phyloP scores from a whole-genome alignment of 2,113 vertebrate species.

The Saccopteryx bilineata region DNA sequence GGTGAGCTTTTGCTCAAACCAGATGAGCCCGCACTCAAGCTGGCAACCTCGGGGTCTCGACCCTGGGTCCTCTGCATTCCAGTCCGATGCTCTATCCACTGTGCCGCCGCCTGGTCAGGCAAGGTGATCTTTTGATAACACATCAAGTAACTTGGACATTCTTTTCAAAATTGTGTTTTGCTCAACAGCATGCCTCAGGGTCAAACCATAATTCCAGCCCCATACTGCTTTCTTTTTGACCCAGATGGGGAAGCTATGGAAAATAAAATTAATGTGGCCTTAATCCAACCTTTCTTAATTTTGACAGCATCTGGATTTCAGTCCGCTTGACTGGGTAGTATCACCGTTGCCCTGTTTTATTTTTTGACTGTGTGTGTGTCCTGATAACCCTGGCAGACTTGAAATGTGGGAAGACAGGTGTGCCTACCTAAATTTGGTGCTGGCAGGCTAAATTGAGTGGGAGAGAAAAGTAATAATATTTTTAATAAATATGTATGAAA shows the following conservation, averaged over 20 bases:
- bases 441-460: not conserved
- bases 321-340: conserved; percentile 15
- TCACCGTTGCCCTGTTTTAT: not conserved
- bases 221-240: not conserved
- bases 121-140: not conserved
- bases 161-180: not conserved
- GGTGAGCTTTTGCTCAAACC: too few relatives aligned
- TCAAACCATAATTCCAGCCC: not conserved
- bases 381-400: not conserved
- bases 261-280: not conserved
- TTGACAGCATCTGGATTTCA: conserved; percentile 42
- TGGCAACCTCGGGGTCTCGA: too few relatives aligned
- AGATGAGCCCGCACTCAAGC: too few relatives aligned
- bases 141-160: not conserved
- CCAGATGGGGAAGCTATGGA: not conserved
- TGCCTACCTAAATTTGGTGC: not conserved
- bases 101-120: not conserved
- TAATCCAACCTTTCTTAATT: conserved; percentile 43
- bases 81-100: not conserved
- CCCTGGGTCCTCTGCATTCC: too few relatives aligned
- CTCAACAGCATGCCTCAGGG: not conserved
- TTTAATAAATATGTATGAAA: not conserved
- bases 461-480: not conserved
- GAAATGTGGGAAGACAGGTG: not conserved
- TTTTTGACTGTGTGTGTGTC: not conserved